phyloP scores from a whole-genome alignment of 1,140 invertebrate species.

The Heliothis virescens region DNA sequence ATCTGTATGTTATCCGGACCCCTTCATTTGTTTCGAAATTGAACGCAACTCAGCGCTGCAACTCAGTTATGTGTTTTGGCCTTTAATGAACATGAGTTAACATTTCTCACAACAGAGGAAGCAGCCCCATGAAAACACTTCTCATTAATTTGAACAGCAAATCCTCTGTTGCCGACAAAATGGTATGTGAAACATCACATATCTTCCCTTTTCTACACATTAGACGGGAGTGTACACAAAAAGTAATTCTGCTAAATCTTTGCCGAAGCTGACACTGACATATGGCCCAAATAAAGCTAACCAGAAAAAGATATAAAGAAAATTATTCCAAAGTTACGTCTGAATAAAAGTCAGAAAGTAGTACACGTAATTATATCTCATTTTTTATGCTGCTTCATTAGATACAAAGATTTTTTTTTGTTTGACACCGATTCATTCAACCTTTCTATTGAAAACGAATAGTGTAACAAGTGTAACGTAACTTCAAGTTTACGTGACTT shows the following conservation, averaged over 20 bases:
- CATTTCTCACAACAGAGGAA: no score
- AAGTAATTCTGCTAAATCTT: conserved; percentile 21
- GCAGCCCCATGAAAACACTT: no score
- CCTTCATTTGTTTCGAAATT: no score
- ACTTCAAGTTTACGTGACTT: conserved; percentile 27
- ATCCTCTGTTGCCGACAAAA: not conserved
- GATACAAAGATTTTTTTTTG: not conserved
- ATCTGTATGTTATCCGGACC: no score
- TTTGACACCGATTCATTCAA: conserved; percentile 15
- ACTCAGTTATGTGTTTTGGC: no score
- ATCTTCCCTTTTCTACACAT: conserved; percentile 6
- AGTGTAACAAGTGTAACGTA: conserved; percentile 17
- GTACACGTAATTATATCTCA: no score
- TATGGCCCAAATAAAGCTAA: conserved; percentile 22
- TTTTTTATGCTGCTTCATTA: not conserved
- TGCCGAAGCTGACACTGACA: conserved; percentile 16
- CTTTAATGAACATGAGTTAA: no score
- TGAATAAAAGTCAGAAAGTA: not conserved
- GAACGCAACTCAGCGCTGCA: no score
- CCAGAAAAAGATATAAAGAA: conserved; percentile 5
- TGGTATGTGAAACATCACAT: conserved; percentile 1
- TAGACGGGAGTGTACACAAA: conserved; percentile 21
- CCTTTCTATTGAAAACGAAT: conserved; percentile 18
- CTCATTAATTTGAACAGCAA: not conserved
- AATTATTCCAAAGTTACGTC: conserved; percentile 5